These are phyloP conservation scores for Trichechus manatus DNA, from an alignment of 2,113 vertebrate species.

Conservation along the genomic window DNA sequence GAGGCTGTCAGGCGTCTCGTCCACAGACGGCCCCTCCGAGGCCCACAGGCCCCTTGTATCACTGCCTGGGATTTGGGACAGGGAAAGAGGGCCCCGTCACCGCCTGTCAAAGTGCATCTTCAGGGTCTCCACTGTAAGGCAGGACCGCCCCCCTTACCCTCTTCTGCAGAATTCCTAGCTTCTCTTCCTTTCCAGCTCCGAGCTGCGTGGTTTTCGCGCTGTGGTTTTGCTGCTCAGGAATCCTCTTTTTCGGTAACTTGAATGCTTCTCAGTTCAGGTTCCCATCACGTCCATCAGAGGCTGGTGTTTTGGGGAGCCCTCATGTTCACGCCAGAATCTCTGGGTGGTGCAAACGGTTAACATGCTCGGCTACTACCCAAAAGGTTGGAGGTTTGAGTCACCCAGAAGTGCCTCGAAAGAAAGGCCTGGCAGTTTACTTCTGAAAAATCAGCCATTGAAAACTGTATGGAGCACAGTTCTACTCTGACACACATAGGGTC, in stretches of 20 bases:
- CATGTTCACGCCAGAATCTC: neutral
- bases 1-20: neutral
- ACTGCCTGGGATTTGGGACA: neutral
- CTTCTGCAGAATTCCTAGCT: neutral
- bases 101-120: neutral
- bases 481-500: neutral
- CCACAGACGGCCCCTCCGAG: no score
- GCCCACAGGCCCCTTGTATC: no score
- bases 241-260: neutral
- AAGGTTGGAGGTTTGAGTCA: no score
- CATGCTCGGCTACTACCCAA: no score
- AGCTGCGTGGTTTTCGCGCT: neutral
- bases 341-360: neutral
- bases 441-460: neutral
- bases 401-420: neutral
- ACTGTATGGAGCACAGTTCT: neutral
- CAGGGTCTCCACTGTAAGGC: neutral
- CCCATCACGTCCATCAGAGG: neutral
- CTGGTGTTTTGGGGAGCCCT: neutral
- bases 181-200: neutral
- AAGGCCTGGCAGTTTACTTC: neutral
- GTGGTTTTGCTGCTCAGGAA: neutral
- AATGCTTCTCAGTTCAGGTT: neutral
- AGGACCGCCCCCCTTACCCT: rapidly evolving
- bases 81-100: neutral